Conservation (phyloP, 1,140 invertebrate genomes). For the Argopecten irradians region DNA sequence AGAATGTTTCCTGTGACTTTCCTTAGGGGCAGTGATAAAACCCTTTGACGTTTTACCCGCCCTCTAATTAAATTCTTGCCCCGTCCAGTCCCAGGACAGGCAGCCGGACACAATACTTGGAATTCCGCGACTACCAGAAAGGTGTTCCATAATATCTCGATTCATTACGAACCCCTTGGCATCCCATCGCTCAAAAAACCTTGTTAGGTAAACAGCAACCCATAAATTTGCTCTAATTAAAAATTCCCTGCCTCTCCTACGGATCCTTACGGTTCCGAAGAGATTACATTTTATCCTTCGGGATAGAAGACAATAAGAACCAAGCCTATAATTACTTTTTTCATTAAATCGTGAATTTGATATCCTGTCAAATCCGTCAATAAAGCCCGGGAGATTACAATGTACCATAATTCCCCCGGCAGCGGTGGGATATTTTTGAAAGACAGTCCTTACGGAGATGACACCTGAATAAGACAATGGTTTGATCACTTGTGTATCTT, state of each 20-base stretch:
- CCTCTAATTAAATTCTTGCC: slow-evolving; percentile 2
- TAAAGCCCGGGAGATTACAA: neutral
- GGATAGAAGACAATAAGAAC: neutral
- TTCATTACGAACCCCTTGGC: neutral
- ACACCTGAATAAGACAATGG: neutral
- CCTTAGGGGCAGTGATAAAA: neutral
- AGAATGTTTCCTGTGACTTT: neutral
- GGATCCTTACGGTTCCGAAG: neutral
- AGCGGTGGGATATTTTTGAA: no score
- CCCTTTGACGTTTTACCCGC: neutral
- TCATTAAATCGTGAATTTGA: slow-evolving; percentile 1
- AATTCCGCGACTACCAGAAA: neutral
- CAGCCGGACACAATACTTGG: neutral
- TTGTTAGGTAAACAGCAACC: neutral
- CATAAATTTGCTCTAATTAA: neutral
- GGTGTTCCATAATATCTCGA: neutral
- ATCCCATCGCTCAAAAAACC: neutral
- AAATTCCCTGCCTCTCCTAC: neutral
- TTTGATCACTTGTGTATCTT: no score
- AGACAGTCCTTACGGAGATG: no score
- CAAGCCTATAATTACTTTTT: neutral
- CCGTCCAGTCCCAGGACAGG: neutral
- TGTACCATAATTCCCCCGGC: neutral
- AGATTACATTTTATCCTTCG: neutral
- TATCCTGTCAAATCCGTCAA: neutral